Base-by-base conservation (phyloP, 2,888 invertebrate genomes). In the Caenorhabditis sp. region DNA sequence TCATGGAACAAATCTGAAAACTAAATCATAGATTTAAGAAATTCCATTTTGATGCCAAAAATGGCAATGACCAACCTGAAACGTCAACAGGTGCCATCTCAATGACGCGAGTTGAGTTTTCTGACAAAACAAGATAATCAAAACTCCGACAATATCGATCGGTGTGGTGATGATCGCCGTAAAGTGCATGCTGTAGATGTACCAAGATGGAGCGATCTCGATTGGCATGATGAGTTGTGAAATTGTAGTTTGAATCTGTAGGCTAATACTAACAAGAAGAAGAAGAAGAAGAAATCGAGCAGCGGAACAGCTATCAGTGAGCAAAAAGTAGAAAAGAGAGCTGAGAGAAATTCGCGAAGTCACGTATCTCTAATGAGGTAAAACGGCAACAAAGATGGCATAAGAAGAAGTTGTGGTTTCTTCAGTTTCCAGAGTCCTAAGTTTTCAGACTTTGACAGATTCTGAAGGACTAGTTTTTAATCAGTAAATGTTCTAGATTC, bases 111-210 rank as follows among this genome's bases (percentile, higher is more conserved):
- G 31, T 10, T 76, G 76, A 22, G 8, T 28, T 38, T 26, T 76
- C 16, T 68, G 59, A 22, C 68, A 68, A 19, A 59, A 76, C n/a
- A 76, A 16, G 10, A 76, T 76, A n/a, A 76, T 59, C 16, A 76
- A 47, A 22, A 68, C 49, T 1, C 76, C 76, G 2, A 59, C 16
- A 0, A 76, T 8, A 14, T 76, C 68, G 8, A 76, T 35, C 3
- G 76, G 76, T 4, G 66, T 68, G 3, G 76, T 76, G 19, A 47
- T 5, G 14, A 54, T n/a, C 1, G 79, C 72, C 19, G 72, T 70
- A 1, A 64, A 44, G 28, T 79, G 79, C 79, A 79, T 79, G 49
- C 47, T 79, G 24, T 47, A 49, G 19, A 79, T 24, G 19, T 79
- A 79, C 79, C 79, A 79, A 12, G 31, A 19, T n/a, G 70, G 70